These are phyloP conservation scores for Pammene aurita DNA, from an alignment of 2,888 invertebrate species.

Conservation along the genomic window DNA sequence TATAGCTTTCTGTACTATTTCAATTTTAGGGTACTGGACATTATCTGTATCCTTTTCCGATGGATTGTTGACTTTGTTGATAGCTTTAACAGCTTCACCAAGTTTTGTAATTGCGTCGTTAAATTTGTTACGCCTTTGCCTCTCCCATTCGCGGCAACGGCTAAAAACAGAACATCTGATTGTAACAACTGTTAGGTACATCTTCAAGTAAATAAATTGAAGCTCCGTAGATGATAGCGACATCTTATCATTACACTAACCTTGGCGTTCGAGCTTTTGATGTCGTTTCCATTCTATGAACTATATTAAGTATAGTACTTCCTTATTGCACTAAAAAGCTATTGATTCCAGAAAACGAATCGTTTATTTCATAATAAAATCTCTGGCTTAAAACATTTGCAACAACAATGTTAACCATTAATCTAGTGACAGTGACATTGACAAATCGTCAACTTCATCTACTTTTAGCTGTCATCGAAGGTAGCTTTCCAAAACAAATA, in stretches of 20 bases:
- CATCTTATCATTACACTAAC: constrained; percentile 45
- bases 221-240: neutral
- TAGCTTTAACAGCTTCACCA: constrained; percentile 67
- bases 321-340: neutral
- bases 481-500: neutral
- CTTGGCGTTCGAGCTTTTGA: constrained; percentile 63
- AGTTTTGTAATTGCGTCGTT: constrained; percentile 78
- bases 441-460: neutral
- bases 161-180: constrained; percentile 62
- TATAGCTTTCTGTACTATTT: constrained; percentile 75
- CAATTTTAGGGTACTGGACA: constrained; percentile 73
- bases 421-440: neutral
- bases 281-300: constrained; percentile 55
- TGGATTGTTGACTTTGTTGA: constrained; percentile 57
- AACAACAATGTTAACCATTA: constrained; percentile 13
- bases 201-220: constrained; percentile 1
- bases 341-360: neutral
- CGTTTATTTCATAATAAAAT: neutral
- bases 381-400: neutral
- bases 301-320: neutral
- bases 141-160: constrained; percentile 87
- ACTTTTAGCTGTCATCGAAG: too few species aligned
- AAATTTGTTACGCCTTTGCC: constrained; percentile 86
- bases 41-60: constrained; percentile 59
- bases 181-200: neutral